These are phyloP conservation scores for Lophotriccus pileatus DNA, from an alignment of 2,797 vertebrate genomes.

Conservation along the genomic window DNA sequence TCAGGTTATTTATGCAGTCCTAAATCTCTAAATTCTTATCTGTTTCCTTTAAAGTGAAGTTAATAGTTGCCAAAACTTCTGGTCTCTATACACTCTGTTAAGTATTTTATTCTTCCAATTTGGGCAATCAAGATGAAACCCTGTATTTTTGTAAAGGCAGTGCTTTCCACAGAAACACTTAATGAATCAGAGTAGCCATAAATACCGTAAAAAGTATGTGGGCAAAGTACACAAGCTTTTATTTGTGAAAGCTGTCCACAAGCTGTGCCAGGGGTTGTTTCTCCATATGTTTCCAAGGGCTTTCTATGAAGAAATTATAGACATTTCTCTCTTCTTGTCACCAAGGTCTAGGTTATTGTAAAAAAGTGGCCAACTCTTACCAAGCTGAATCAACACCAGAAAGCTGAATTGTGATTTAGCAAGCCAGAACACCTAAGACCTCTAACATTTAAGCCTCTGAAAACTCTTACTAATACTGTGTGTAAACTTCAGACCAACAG, in stretches of 20 bases:
- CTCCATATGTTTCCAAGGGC: neutral
- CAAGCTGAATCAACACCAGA: conserved; percentile 13
- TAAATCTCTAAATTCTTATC: neutral
- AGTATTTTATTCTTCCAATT: neutral
- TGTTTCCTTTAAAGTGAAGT: neutral
- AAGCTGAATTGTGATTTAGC: neutral
- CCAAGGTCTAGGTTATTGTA: neutral
- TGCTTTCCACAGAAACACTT: neutral
- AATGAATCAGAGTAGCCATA: neutral
- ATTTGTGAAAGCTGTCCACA: conserved; percentile 9
- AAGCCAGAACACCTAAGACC: neutral
- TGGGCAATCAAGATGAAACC: conserved; percentile 9
- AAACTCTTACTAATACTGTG: neutral
- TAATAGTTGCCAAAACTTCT: neutral
- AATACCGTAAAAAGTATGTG: neutral
- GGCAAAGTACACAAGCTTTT: neutral
- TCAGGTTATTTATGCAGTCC: neutral
- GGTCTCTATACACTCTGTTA: neutral
- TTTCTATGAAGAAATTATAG: neutral
- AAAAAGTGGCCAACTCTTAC: neutral
- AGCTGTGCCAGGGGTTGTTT: neutral
- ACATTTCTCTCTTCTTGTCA: neutral
- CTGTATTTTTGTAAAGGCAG: neutral
- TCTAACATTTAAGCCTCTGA: neutral
- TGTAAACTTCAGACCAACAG: neutral